Evolutionary conservation across 1,140 invertebrate species (phyloP).

Genomic region (Diachasma alloeum): DNA sequence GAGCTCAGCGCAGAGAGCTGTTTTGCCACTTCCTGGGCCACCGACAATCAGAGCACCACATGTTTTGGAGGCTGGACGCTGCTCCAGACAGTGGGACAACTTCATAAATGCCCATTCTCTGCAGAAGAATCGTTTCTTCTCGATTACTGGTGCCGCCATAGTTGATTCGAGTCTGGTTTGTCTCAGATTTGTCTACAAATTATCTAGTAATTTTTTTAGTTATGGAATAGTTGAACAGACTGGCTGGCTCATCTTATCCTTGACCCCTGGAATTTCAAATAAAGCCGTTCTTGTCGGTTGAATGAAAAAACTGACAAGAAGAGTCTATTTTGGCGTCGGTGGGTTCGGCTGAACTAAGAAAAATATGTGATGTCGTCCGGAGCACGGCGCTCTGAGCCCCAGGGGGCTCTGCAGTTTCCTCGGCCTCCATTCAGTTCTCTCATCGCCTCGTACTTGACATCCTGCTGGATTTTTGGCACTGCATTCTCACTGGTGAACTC

Average conservation of each 20-base stretch:
- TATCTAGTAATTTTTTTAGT: background rate
- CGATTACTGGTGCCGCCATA: conserved; percentile 64
- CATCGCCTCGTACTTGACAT: conserved; percentile 52
- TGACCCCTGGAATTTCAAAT: background rate
- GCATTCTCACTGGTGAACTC: conserved; percentile 10
- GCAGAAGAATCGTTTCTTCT: conserved; percentile 77
- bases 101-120: conserved; percentile 96
- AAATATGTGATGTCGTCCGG: conserved; percentile 39
- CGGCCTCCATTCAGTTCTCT: conserved; percentile 61
- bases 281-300: background rate
- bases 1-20: conserved; percentile 84
- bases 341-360: background rate
- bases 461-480: conserved; percentile 28
- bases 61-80: conserved; percentile 77
- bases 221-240: too few species aligned
- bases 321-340: background rate
- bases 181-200: background rate
- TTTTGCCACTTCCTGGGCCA: conserved; percentile 89
- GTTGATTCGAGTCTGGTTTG: conserved; percentile 16
- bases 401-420: conserved; percentile 62
- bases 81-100: conserved; percentile 89
- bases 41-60: conserved; percentile 87
- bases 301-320: background rate
- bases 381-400: conserved; percentile 54
- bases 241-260: too few species aligned